Base-by-base conservation (phyloP, 1,140 invertebrate species). In the Eciton burchellii region DNA sequence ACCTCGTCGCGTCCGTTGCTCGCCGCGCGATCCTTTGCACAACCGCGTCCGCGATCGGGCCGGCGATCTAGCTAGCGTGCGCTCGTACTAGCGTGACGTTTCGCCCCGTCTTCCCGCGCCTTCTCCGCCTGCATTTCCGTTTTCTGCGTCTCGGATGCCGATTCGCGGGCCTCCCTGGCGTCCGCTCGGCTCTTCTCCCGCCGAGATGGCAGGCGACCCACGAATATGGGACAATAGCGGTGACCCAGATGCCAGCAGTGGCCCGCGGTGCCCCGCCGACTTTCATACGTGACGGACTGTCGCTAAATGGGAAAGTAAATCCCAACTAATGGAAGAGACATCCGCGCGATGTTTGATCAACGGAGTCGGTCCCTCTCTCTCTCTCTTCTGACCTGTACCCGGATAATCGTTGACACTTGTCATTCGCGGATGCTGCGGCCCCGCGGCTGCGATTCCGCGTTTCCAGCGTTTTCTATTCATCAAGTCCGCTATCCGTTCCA, bases 301-400 rank as follows among this genome's bases (percentile, higher is more conserved):
- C 91, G 92, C 90, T 93, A 93, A 93, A 90, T 90, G 89, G 86
- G 89, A 92, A 92, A 92, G 92, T 92, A 91, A 92, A 93, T 93
- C 90, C 90, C 68, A 91, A 88, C 91, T 92, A 93, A 93, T 93
- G 91, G 92, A 93, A 92, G 90, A 93, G 92, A 92, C 91, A 92
- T 92, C 91, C 86, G 89, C 24, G 63, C 77, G 35, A 6, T 93
- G 89, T 93, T 93, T 93, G 91, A 92, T 91, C 90, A 93, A 91
- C 90, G 90, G 89, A 84, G 71, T 83, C 79, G 91, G 87, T 89
- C 81, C 6, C 6, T 35, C 35, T 35, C 35, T 35, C 35, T 35
- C 6, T 35, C 35, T 89, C 86, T 90, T 89, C 89, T 92, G 92
- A 93, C 91, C 91, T 91, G 91, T 90, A 92, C 92, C 92, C 91